These are phyloP conservation scores for Perdita meconis DNA, from an alignment of 2,888 invertebrate species.

Conservation along the genomic window DNA sequence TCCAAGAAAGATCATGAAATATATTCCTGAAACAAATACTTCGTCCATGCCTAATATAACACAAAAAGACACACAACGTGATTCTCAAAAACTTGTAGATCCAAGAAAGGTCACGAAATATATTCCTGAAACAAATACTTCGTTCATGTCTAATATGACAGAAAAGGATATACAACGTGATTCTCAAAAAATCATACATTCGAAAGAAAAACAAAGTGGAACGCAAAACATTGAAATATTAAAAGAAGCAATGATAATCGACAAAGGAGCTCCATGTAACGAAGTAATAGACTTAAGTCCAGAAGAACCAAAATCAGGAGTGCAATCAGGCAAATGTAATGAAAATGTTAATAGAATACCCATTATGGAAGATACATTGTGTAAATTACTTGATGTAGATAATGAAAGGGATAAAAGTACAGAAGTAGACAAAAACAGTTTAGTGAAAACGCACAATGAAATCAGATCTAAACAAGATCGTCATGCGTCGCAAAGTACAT, in stretches of 20 bases:
- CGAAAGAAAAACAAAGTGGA: background rate
- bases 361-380: background rate
- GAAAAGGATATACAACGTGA: background rate
- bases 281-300: background rate
- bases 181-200: background rate
- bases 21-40: no score
- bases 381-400: background rate
- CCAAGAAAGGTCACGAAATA: no score
- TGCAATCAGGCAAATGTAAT: no score
- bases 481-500: background rate
- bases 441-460: no score
- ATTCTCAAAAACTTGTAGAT: background rate
- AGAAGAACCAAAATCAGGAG: background rate
- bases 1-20: no score
- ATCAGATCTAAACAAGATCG: background rate
- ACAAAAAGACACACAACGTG: no score
- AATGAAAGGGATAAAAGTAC: background rate
- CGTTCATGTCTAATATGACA: background rate
- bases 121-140: conserved; percentile 30
- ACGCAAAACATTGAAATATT: background rate
- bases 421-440: background rate
- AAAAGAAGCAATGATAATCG: background rate
- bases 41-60: no score
- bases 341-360: background rate
- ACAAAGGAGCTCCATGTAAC: background rate